A percentile compares a stretch with the other conserved stretches of the same genome.
Conservation (phyloP, 2,888 invertebrate genomes). For the Meloe dianella region DNA sequence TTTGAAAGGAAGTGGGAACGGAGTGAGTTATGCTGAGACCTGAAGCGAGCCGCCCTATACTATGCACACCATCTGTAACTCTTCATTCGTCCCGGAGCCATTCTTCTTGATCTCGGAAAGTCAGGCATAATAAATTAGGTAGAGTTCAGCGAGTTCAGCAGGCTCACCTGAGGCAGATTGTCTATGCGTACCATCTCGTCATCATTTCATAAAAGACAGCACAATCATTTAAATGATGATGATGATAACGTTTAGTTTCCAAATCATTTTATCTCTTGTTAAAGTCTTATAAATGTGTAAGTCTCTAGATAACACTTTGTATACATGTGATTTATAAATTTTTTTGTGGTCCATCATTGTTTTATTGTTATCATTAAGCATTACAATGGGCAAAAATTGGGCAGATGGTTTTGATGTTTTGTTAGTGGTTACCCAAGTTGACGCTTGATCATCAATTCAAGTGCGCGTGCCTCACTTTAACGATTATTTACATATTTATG, state of each 20-base stretch:
- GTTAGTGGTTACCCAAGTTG: slow-evolving; percentile 36
- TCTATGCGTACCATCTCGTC: slow-evolving; percentile 9
- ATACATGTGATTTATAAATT: slow-evolving; percentile 36
- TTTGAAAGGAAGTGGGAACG: slow-evolving; percentile 41
- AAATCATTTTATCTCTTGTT: slow-evolving; percentile 24
- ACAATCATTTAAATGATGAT: not conserved
- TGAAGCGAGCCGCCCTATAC: slow-evolving; percentile 29
- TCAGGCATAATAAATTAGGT: slow-evolving; percentile 50
- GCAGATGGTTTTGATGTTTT: slow-evolving; percentile 28
- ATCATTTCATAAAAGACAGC: slow-evolving; percentile 1
- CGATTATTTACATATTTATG: slow-evolving; percentile 41
- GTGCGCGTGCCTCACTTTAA: slow-evolving; percentile 37
- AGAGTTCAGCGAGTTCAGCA: slow-evolving; percentile 45
- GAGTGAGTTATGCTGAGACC: slow-evolving; percentile 37
- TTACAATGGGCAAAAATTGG: slow-evolving; percentile 4
- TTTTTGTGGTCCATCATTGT: not conserved
- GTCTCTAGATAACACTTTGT: slow-evolving; percentile 35
- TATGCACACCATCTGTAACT: slow-evolving; percentile 48
- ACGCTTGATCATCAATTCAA: slow-evolving; percentile 37
- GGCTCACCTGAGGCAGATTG: slow-evolving; percentile 42
- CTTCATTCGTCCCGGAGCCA: slow-evolving; percentile 49
- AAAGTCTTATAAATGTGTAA: slow-evolving; percentile 37
- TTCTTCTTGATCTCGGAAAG: slow-evolving; percentile 51
- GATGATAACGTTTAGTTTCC: slow-evolving; percentile 15
- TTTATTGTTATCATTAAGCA: not conserved